Base-by-base conservation (phyloP, 2,888 invertebrate genomes). In the Hemaris fuciformis region DNA sequence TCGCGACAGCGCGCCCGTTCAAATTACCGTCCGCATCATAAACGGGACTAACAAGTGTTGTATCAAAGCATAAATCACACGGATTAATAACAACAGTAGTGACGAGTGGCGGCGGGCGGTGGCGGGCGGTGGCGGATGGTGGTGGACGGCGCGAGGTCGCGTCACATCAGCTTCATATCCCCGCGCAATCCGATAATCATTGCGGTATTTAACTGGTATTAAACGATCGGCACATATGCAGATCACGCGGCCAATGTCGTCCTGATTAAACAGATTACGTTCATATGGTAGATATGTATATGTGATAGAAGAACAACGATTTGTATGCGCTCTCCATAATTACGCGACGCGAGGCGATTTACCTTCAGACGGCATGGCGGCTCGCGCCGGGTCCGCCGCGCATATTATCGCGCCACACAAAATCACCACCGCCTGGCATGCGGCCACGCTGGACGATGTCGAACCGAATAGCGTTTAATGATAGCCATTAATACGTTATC, bases 351-450 rank as follows among this genome's bases (percentile, higher is more conserved):
- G 27, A 18, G n/a, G 27, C 27, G 25, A 83, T 83, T 84, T 74
- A 74, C 84, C 83, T 86, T 85, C 84, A 89, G 89, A 88, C 88
- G 67, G 85, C 81, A 66, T 80, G 88, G 89, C 88, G 87, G 69
- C 81, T 64, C 62, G 65, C 66, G 61, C n/a, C 81, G 64, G 62
- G 66, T 65, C 60, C 27, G 58, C 73, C 74, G 72, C 75, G 74
- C 68, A 73, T 78, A 77, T 75, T 70, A 80, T 83, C 77, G 72
- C 73, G 73, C 74, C 70, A 74, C 69, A 69, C 63, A 66, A 71
- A 74, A 70, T 69, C 68, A 71, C 67, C 69, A 70, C 61, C 69
- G 68, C 69, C 78, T 84, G 84, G 83, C 84, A 80, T 64, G 57
- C 69, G 65, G 80, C 85, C 83, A 77, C 70, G 61, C 66, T 72